Base-by-base conservation (phyloP, 2,888 invertebrate genomes). In the Toxonevra muliebris region DNA sequence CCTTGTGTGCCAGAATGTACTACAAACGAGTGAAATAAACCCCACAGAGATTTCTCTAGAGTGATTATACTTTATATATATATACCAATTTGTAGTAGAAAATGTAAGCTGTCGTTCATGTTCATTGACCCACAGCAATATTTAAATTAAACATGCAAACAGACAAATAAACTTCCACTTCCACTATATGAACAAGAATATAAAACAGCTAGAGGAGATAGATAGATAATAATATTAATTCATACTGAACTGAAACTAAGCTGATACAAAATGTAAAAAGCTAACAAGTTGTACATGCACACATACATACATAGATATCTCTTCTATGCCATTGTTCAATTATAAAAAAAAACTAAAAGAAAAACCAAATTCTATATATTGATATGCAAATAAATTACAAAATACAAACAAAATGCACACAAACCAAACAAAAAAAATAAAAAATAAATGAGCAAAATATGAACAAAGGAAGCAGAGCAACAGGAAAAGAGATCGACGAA, bases 71-170 rank as follows among this genome's bases (percentile, higher is more conserved):
- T 48, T 13, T 10, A n/a, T n/a, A n/a, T n/a, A n/a, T n/a, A n/a
- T n/a, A n/a, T n/a, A n/a, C n/a, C n/a, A n/a, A n/a, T n/a, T n/a
- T n/a, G 48, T 13, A 13, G 48, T n/a, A n/a, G 48, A 48, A 13
- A n/a, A 48, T 15, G 11, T n/a, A 48, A 8, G 4, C 4, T 7
- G 9, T 48, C 10, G 11, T 13, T 15, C 13, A 48, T 48, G 48
- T 48, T 48, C 48, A 48, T 48, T 48, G 48, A 48, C 48, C 48
- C 48, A 48, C n/a, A 48, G n/a, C 10, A 48, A 48, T 48, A 48
- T 48, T 48, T 48, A 48, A 48, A 48, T 48, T 48, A 48, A 48
- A 48, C 48, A 48, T 15, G 48, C 48, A 48, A 48, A 48, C 11
- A 48, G 15, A n/a, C 9, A 48, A 48, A 48, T 1, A 48, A 13